These are phyloP conservation scores for Dipodomys spectabilis DNA, from an alignment of 2,113 vertebrate species.

Conservation along the genomic window DNA sequence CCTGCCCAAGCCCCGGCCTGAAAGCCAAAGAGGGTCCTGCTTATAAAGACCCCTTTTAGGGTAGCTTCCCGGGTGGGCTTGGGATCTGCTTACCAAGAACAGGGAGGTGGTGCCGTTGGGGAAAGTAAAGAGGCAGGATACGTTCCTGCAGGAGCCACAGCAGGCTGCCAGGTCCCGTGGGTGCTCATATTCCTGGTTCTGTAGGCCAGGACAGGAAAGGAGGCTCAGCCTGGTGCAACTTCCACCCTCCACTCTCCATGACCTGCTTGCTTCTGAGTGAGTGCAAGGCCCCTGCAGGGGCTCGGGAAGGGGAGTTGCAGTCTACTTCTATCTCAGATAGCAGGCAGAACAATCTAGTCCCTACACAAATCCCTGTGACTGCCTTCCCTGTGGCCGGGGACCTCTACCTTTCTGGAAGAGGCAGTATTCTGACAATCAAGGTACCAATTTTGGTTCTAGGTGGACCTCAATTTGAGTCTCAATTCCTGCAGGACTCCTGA, in stretches of 20 bases:
- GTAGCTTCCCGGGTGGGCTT: not conserved
- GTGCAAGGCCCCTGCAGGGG: not conserved
- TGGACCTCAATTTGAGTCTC: not conserved
- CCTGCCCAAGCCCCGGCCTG: not conserved
- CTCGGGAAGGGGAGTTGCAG: not conserved
- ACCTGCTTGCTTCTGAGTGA: not conserved
- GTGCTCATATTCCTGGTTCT: conserved; percentile 96
- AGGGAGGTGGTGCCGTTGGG: conserved; percentile 91
- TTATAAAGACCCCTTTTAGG: not conserved
- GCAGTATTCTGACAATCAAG: not conserved
- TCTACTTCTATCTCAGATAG: not conserved
- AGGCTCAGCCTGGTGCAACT: not conserved
- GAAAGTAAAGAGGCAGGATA: conserved; percentile 93
- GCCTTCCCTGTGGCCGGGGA: not conserved
- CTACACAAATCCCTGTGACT: not conserved
- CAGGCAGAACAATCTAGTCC: not conserved
- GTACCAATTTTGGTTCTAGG: not conserved
- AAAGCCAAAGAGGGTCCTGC: not conserved
- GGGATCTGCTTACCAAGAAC: conserved; percentile 88
- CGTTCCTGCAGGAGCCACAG: conserved; percentile 95
- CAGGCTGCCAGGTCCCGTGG: conserved; percentile 93
- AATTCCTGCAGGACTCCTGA: not conserved
- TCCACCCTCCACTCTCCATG: not conserved
- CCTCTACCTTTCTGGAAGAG: not conserved
- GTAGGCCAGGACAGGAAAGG: not conserved